These are phyloP conservation scores for Romanogobio albipinnatus DNA, from an alignment of 2,113 vertebrate genomes.

Conservation along the genomic window DNA sequence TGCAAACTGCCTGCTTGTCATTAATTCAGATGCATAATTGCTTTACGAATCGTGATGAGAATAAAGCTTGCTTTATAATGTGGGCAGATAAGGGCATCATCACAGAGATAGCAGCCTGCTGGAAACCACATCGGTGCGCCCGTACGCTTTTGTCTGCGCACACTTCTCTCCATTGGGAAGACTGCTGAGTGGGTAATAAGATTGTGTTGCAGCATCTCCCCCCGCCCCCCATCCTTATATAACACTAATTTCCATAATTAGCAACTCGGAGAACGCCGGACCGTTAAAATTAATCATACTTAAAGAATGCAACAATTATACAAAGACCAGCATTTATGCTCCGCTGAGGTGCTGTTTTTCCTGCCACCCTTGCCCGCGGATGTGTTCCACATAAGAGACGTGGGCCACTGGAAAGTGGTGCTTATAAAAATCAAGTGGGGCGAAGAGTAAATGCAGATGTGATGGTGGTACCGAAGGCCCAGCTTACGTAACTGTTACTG, in stretches of 20 bases:
- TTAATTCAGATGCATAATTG: slow-evolving; percentile 60
- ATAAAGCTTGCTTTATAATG: slow-evolving; percentile 53
- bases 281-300: slow-evolving; percentile 56
- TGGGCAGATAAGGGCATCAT: slow-evolving; percentile 56
- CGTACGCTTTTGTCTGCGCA: slow-evolving; percentile 20
- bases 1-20: slow-evolving; percentile 48
- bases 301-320: slow-evolving; percentile 60
- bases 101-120: slow-evolving; percentile 46
- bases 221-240: slow-evolving; percentile 55
- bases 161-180: slow-evolving; percentile 48
- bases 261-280: slow-evolving; percentile 43
- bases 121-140: slow-evolving; percentile 33
- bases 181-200: slow-evolving; percentile 60
- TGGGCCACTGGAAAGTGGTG: slow-evolving; percentile 1
- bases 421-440: slow-evolving; percentile 24
- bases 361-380: slow-evolving; percentile 1
- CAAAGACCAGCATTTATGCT: slow-evolving; percentile 52
- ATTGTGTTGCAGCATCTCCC: slow-evolving; percentile 52
- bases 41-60: slow-evolving; percentile 53
- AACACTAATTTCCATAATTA: slow-evolving; percentile 63
- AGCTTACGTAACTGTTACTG: background rate
- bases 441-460: slow-evolving; percentile 13
- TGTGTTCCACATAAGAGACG: slow-evolving; percentile 19
- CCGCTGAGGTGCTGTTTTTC: slow-evolving; percentile 32
- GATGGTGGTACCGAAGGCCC: background rate